Percentiles rank a stretch among this genome's conserved stretches.
Evolutionary conservation across 1,140 invertebrate species (phyloP).

Genomic region (Propsilocerus akamusi): DNA sequence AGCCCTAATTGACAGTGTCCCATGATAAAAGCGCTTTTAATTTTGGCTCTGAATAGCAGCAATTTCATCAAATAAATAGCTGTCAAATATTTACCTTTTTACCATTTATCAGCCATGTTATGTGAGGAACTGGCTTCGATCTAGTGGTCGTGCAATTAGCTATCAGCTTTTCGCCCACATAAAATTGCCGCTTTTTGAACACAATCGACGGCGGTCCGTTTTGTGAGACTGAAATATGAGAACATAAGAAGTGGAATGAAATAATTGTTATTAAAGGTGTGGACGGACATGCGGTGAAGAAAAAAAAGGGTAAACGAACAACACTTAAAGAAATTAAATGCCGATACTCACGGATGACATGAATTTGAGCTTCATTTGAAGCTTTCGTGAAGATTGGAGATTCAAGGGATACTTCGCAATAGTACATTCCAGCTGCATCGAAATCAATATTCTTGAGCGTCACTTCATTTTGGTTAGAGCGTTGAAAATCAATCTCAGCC

Average conservation of each 20-base stretch:
- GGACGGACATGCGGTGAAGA: too few relatives aligned
- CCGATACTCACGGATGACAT: constrained; percentile 43
- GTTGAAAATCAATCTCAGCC: constrained; percentile 44
- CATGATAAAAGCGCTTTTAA: too few relatives aligned
- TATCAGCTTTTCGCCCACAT: constrained; percentile 47
- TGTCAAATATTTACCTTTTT: constrained; percentile 38
- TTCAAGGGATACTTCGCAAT: constrained; percentile 46
- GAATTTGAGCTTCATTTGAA: constrained; percentile 39
- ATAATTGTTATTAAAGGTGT: constrained; percentile 14
- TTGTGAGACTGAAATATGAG: constrained; percentile 42
- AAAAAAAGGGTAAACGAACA: too few relatives aligned
- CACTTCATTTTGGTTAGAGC: constrained; percentile 39
- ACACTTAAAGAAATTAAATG: neutral
- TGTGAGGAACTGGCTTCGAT: constrained; percentile 51
- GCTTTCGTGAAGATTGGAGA: constrained; percentile 47
- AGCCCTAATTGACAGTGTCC: too few relatives aligned
- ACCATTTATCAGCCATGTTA: constrained; percentile 68
- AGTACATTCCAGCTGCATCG: constrained; percentile 41
- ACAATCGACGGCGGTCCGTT: constrained; percentile 46
- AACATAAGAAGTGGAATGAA: constrained; percentile 7
- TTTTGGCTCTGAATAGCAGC: too few relatives aligned
- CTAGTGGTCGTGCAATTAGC: constrained; percentile 57
- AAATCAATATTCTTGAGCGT: constrained; percentile 42
- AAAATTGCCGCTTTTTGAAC: constrained; percentile 44
- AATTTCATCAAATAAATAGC: neutral